Base-by-base conservation (phyloP, 2,797 vertebrate genomes). In the Hypotaenidia okinawae region DNA sequence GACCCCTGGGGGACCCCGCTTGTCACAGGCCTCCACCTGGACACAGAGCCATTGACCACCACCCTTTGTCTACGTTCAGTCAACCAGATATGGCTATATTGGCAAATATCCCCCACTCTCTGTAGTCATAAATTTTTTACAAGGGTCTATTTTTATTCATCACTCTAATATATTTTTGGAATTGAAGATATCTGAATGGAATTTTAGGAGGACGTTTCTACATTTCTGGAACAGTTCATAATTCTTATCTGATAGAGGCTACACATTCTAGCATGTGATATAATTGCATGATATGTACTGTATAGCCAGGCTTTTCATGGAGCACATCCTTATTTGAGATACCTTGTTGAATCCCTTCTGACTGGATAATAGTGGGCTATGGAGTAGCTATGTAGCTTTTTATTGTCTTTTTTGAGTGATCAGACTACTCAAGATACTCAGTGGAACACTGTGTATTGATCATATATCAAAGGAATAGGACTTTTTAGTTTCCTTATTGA, bases 181-280 rank as follows among this genome's bases (percentile, higher is more conserved):
- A 61, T 51, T 45, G n/a, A 83, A 33, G 13, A 2, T 87, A 30
- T 54, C 24, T 72, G 58, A 61, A 27, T 13, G 7, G 35, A 54
- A 37, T 47, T 75, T 52, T 35, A 63, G 70, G 39, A 51, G 11
- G 41, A 32, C 3, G 10, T 62, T 83, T 83, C 35, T 69, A 14
- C n/a, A 30, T 54, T 55, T 55, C 54, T 55, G 32, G n/a, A 75
- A 72, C 23, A 55, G 41, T 7, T 11, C 30, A 37, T 32, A 69
- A 63, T 88, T 93, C 25, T 61, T 70, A 21, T 0, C 1, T 52
- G 32, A 25, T 21, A 43, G n/a, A 84, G 25, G 33, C n/a, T 63
- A 10, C 28, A 70, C 1, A 2, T 84, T 82, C 33, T 30, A 33
- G 23, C 0, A 0, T 30, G n/a, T 59, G 21, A 41, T 68, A 21